These are phyloP conservation scores for Polylopha cassiicola DNA, from an alignment of 2,888 invertebrate genomes.

Conservation along the genomic window DNA sequence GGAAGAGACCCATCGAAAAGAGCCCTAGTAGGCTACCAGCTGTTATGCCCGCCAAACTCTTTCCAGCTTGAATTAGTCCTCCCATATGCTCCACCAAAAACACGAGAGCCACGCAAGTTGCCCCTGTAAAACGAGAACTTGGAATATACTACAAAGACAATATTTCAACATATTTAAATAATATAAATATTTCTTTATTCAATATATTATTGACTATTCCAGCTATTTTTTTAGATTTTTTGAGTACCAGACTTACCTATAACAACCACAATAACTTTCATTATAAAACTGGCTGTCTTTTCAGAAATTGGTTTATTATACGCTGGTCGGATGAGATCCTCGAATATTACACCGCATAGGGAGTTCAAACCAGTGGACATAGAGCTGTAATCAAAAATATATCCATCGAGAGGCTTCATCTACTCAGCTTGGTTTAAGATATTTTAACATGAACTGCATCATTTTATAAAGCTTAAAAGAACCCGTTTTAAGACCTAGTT, in stretches of 20 bases:
- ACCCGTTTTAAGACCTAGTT: too few species aligned
- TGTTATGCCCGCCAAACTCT: conserved; percentile 83
- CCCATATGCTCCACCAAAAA: conserved; percentile 85
- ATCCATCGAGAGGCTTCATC: too few species aligned
- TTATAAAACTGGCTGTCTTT: conserved; percentile 80
- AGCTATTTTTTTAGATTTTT: not conserved
- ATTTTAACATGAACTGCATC: too few species aligned
- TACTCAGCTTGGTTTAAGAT: too few species aligned
- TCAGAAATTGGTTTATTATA: conserved; percentile 80
- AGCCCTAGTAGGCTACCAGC: conserved; percentile 83
- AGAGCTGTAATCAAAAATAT: conserved; percentile 67
- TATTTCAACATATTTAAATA: conserved; percentile 21
- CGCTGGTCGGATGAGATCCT: conserved; percentile 83
- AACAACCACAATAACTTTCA: conserved; percentile 82
- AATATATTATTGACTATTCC: not conserved
- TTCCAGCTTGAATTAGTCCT: conserved; percentile 82
- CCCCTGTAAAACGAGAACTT: conserved; percentile 50
- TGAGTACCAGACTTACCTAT: conserved; percentile 57
- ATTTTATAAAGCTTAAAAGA: too few species aligned
- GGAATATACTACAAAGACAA: conserved; percentile 10
- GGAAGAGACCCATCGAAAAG: conserved; percentile 83
- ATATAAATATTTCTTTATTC: too few species aligned
- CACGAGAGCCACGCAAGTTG: conserved; percentile 80
- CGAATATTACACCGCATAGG: conserved; percentile 85
- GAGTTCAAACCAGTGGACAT: conserved; percentile 88